Percentiles rank a stretch among this genome's conserved stretches.
Conservation (phyloP, 2,888 invertebrate species). For the Anodontia alba region DNA sequence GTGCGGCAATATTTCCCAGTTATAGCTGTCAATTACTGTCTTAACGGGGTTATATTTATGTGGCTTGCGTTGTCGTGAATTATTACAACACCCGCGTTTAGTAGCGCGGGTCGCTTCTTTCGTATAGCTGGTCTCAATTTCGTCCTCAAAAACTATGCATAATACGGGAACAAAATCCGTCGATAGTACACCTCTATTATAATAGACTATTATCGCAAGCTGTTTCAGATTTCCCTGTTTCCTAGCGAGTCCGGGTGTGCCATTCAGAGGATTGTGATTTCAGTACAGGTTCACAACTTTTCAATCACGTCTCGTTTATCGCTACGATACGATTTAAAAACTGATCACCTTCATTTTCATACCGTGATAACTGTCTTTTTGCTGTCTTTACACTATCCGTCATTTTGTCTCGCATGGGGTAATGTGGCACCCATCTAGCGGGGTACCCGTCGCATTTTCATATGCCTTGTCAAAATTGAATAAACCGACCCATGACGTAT, state of each 20-base stretch:
- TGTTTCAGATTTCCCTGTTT: no score
- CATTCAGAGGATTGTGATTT: conserved; percentile 6
- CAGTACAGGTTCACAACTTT: background rate
- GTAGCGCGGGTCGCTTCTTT: no score
- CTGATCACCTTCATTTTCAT: no score
- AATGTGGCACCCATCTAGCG: conserved; percentile 20
- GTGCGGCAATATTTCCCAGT: no score
- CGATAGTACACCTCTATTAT: background rate
- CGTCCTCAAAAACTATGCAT: no score
- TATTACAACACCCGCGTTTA: background rate
- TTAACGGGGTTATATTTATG: background rate
- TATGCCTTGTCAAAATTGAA: no score
- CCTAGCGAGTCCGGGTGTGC: background rate
- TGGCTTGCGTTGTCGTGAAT: background rate
- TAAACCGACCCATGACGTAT: conserved; percentile 13
- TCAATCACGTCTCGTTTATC: conserved; percentile 5
- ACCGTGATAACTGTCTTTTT: background rate
- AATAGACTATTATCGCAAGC: background rate
- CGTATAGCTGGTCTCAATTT: no score
- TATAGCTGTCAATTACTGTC: no score
- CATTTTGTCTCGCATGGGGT: background rate
- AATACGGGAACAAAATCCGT: no score
- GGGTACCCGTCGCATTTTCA: conserved; percentile 16
- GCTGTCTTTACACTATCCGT: background rate
- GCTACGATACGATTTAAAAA: no score